Base-by-base conservation (phyloP, 2,113 vertebrate genomes). In the Vidua macroura region DNA sequence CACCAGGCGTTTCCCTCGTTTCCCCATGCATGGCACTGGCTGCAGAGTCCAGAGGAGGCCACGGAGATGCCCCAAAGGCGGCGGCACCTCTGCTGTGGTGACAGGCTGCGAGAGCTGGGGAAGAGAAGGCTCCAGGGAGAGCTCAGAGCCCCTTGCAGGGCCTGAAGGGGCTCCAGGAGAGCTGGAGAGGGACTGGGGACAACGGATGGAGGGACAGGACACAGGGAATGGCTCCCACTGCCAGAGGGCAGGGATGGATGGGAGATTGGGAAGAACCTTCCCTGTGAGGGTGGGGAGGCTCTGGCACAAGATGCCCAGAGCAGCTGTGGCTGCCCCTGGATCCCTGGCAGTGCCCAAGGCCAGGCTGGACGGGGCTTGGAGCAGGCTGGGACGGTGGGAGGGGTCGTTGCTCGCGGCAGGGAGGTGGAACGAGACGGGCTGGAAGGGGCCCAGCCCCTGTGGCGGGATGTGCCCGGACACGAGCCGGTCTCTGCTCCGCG, bases 321-420 rank as follows among this genome's bases (percentile, higher is more conserved):
- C 11, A n/a, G 28, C 48, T 53, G 28, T n/a, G 63, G 24, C 79
- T 62, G 62, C 48, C n/a, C 3, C 55, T 35, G 35, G 35, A 46
- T 37, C 49, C 35, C 30, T 51, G 79, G 41, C 0, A 63, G 35
- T 24, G 10, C 0, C 35, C 72, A 5, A 6, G 35, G 41, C 49
- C 31, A 6, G 22, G 30, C 0, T 43, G 41, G 41, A 10, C 0
- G 1, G n/a, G 48, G 31, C 15, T 56, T 3, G 72, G 27, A 56
- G 22, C 64, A 3, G 0, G 11, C 41, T 28, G 79, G 31, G 7
- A 1, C 0, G 1, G 72, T 0, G 14, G 41, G 1, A 49, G 63
- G 35, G 9, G 14, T 37, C 6, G 3, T 4, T n/a, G 28, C 41
- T 33, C 21, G 1, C 3, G 30, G 41, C n/a, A 11, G n/a, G 39